Base-by-base conservation (phyloP, 30 jellyfish, hydroid and myxozoan genomes). In the Cassiopea xamachana region DNA sequence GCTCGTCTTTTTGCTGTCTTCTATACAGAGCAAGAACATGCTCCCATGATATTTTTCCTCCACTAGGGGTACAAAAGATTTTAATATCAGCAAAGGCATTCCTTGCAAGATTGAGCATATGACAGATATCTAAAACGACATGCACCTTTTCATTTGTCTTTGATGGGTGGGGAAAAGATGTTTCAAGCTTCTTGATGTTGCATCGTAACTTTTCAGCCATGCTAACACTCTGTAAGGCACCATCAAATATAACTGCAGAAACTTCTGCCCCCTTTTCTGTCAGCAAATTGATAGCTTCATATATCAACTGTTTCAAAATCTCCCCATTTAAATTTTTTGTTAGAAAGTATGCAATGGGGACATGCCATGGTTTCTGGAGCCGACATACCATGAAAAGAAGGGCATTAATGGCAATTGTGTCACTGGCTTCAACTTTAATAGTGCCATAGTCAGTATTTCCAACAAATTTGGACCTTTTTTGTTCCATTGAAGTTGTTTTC, bases 401-500 rank as follows among this genome's bases (percentile, higher is more conserved):
- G 46, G 84, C 90, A 87, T 59, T 77, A 16, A 46, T 81, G 14
- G 90, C 90, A 15, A 5, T 82, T 15, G 74, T 69, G 18, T 87
- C 94, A 17, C 45, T 7, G 43, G 55, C 75, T 50, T 87, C 94
- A 45, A 51, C 94, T 82, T 62, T 58, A 0, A 87, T 68, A 12
- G 60, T 1, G 46, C 94, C 90, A 87, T 87, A 87, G 60, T 87
- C 91, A 68, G 77, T 92, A 87, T 87, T 62, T 9, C 94, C 94
- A 48, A 77, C 91, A 77, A 87, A 77, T 60, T 60, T 85, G 68
- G 46, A 7, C 4, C 60, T 75, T 67, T 16, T 85, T 46, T 27
- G 55, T 87, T 85, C 84, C 92, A 77, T 39, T 18, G 64, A 7
- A 62, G 48, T 62, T 87, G 90, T 60, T 77, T 76, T 62, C 75